Evolutionary conservation across 2,113 vertebrate genomes (phyloP).

Genomic region (Aplodontia rufa): DNA sequence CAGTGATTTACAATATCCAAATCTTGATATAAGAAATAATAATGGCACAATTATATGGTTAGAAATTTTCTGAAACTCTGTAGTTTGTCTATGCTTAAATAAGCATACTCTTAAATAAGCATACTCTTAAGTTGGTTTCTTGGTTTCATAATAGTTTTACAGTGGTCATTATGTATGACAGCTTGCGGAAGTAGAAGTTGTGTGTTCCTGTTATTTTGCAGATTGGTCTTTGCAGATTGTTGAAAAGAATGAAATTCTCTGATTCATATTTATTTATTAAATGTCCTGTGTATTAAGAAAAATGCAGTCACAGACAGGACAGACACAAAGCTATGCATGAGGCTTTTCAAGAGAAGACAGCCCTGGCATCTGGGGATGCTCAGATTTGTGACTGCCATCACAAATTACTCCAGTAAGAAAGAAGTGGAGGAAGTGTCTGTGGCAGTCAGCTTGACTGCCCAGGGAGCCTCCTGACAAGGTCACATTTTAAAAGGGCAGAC

Average conservation of each 20-base stretch:
- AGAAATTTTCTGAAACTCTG: slow-evolving; percentile 35
- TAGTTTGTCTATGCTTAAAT: neutral
- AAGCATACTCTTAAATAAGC: no score
- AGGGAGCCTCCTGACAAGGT: slow-evolving; percentile 70
- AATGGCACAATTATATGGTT: neutral
- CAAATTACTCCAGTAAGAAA: slow-evolving; percentile 42
- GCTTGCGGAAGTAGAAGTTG: neutral
- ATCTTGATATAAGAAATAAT: slow-evolving; percentile 27
- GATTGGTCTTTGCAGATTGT: neutral
- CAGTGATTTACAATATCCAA: slow-evolving; percentile 34
- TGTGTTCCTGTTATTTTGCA: neutral
- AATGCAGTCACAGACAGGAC: neutral
- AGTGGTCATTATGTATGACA: neutral
- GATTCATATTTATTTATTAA: slow-evolving; percentile 26
- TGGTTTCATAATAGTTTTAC: neutral
- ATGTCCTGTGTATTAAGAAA: neutral
- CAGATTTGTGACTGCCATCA: slow-evolving; percentile 41
- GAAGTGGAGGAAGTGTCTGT: neutral
- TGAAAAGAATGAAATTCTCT: slow-evolving; percentile 36
- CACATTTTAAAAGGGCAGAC: slow-evolving; percentile 63
- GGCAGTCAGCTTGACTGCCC: slow-evolving; percentile 48
- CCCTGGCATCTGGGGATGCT: slow-evolving; percentile 22
- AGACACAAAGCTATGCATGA: neutral
- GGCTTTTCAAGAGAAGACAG: neutral
- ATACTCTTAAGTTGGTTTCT: neutral